Percentiles rank a stretch among this genome's conserved stretches.
These are phyloP conservation scores for Eupithecia subfuscata DNA, from an alignment of 2,888 invertebrate genomes.

Conservation along the genomic window DNA sequence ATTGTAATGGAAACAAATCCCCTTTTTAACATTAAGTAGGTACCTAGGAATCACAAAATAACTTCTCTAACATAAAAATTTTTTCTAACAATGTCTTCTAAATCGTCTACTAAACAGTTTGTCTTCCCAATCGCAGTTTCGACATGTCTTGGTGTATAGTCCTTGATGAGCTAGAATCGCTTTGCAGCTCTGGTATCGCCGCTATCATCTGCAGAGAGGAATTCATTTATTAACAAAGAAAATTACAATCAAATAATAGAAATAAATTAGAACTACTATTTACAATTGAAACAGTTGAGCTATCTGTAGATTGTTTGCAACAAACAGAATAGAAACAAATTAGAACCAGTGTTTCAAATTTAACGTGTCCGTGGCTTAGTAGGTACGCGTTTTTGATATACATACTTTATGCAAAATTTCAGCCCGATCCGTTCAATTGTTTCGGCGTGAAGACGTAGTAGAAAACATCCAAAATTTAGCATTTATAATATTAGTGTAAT, in stretches of 20 bases:
- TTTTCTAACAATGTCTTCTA: background rate
- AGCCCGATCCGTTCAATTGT: too few species aligned
- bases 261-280: too few species aligned
- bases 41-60: background rate
- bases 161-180: constrained; percentile 71
- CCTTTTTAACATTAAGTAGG: background rate
- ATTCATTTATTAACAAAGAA: background rate
- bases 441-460: too few species aligned
- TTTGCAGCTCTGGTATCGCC: constrained; percentile 72
- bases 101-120: constrained; percentile 56
- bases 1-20: background rate
- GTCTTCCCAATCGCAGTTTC: constrained; percentile 64
- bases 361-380: too few species aligned
- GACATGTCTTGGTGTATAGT: constrained; percentile 70
- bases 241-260: background rate
- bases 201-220: constrained; percentile 67
- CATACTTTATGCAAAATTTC: too few species aligned
- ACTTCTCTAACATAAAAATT: background rate
- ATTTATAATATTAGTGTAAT: too few species aligned
- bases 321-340: too few species aligned
- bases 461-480: too few species aligned
- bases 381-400: too few species aligned
- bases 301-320: too few species aligned
- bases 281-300: too few species aligned
- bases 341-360: too few species aligned